phyloP scores from a whole-genome alignment of 2,797 vertebrate genomes.

The Vireo griseus region DNA sequence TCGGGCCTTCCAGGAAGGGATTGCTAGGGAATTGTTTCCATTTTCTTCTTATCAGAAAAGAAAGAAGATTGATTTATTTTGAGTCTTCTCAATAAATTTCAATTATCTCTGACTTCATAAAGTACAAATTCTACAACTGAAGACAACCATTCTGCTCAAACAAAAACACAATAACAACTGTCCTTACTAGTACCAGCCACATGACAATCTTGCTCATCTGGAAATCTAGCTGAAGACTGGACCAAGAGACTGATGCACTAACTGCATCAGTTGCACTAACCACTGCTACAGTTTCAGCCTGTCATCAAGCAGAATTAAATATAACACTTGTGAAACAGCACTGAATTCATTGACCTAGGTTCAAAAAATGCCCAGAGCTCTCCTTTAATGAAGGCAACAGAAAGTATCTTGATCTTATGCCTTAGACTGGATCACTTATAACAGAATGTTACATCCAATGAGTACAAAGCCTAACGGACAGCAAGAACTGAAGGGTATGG shows the following conservation, averaged over 20 bases:
- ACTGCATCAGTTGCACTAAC: background rate
- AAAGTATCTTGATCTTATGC: background rate
- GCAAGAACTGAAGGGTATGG: background rate
- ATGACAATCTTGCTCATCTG: background rate
- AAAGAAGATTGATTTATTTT: background rate
- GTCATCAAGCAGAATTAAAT: background rate
- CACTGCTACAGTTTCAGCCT: background rate
- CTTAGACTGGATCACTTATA: background rate
- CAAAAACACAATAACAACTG: background rate
- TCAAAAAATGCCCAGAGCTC: background rate
- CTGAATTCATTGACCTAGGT: background rate
- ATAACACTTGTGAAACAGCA: background rate
- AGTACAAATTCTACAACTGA: background rate
- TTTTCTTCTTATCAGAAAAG: background rate
- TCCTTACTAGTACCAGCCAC: background rate
- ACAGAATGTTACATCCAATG: background rate
- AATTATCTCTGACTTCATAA: background rate
- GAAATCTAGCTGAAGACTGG: background rate
- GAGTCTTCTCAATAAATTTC: background rate
- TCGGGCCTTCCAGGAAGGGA: background rate
- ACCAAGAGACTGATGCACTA: background rate
- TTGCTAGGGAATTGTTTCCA: background rate
- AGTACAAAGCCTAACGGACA: background rate
- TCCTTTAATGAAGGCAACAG: background rate
- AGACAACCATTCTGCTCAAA: background rate